Percentiles rank a stretch among this genome's conserved stretches.
These are phyloP conservation scores for Cyanoramphus novaezelandiae DNA, from an alignment of 2,113 vertebrate genomes.

Conservation along the genomic window DNA sequence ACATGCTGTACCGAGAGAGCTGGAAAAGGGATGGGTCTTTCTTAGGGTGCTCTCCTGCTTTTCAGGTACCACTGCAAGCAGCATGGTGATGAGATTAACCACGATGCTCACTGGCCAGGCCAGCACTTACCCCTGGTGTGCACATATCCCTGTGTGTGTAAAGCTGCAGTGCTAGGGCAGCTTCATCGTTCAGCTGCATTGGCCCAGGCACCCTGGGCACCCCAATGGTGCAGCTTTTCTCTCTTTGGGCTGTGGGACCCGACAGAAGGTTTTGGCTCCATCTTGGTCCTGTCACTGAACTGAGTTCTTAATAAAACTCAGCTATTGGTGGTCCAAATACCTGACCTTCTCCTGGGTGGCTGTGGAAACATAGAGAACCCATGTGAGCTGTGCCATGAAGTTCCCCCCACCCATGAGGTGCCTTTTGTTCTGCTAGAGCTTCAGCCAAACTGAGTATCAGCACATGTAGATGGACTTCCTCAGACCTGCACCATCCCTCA, in stretches of 20 bases:
- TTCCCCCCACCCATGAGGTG: background rate
- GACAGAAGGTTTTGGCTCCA: background rate
- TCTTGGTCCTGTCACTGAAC: background rate
- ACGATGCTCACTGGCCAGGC: accelerated
- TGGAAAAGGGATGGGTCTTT: background rate
- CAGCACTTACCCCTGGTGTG: accelerated
- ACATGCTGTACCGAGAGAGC: background rate
- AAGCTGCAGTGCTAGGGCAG: background rate
- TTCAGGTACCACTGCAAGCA: background rate
- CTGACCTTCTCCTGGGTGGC: background rate
- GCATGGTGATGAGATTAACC: background rate
- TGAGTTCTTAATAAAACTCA: background rate
- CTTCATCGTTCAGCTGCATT: background rate
- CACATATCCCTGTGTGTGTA: background rate
- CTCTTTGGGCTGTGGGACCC: background rate
- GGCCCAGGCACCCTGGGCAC: background rate
- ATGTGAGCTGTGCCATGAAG: accelerated
- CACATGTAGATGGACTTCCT: accelerated
- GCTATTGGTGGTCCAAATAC: background rate
- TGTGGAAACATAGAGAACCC: background rate
- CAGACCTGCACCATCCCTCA: background rate
- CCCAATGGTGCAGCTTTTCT: accelerated
- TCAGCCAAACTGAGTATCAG: background rate
- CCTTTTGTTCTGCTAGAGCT: accelerated
- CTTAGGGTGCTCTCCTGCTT: background rate